Evolutionary conservation across 2,888 invertebrate species (phyloP), one percentile per base, ranked within the genome.

Genomic region (Callimorpha dominula): DNA sequence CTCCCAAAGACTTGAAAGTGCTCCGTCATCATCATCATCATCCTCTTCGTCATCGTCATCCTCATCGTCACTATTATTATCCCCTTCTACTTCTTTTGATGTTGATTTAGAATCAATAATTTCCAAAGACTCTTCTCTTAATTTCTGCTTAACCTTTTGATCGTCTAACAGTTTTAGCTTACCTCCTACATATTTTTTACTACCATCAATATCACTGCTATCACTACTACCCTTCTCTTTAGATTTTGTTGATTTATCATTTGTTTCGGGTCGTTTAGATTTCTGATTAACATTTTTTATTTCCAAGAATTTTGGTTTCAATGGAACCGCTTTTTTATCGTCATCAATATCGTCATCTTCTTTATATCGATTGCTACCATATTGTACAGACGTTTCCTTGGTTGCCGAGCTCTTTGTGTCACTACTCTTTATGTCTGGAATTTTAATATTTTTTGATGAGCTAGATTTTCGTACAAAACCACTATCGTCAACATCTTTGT

Each of bases 171-270:
- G 12, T 67, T 74, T 77, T 54, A 11, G 8, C 68, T 76, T 77
- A n/a, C 8, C 7, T 40, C n/a, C 8, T 52, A 20, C 3, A 50
- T 65, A 57, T 20, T 71, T 63, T 76, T 77, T 4, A 86, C 78
- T 62, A 46, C 79, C 80, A 7, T 85, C 84, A 8, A 85, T 84
- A 0, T 89, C 84, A 50, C 87, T 82, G 11, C 87, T 84, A 43
- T 88, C 87, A 42, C 87, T 85, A 40, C 86, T 84, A 40, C 81
- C 82, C 20, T 80, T 77, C 15, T 71, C 77, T 73, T 75, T 60
- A 8, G 65, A 14, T 66, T 70, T 65, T 49, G 66, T 42, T 42
- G 63, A 68, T 82, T 81, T 65, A 50, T 46, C 73, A 84, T 85
- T 70, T 42, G 31, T n/a, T 72, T 70, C 68, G 11, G 42, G 74